Evolutionary conservation across 37 sponge, comb jelly and placozoan species (phyloP), one percentile per base, ranked within the genome.

Genomic region (Halichondria panicea): DNA sequence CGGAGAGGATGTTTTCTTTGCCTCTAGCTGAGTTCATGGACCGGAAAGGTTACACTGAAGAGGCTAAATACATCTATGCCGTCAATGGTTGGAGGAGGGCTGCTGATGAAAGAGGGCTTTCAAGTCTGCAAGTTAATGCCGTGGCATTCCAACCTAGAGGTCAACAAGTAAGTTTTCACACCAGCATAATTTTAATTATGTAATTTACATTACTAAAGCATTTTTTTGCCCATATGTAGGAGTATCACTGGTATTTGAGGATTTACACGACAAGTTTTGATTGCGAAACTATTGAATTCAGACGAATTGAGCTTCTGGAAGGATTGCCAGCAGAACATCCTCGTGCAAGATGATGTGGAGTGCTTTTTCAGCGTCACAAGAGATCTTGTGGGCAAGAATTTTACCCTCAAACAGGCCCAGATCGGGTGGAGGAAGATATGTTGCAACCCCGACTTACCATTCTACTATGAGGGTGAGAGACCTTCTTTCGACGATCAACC

Each of bases 291-390:
- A 70, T 27, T 9, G 66, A 65, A 45, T 48, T n/a, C n/a, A n/a
- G n/a, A n/a, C n/a, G n/a, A n/a, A n/a, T n/a, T n/a, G n/a, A n/a
- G n/a, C n/a, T n/a, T n/a, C n/a, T n/a, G n/a, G n/a, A n/a, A n/a
- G n/a, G n/a, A n/a, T n/a, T n/a, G n/a, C n/a, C n/a, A n/a, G 30
- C 63, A 30, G 74, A 81, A 62, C 73, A 81, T 60, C 82, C 74
- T 12, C 22, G 82, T n/a, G 64, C 82, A 2, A 72, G 82, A 81
- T 63, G 74, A 81, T 50, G 55, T 72, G 6, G 74, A 81, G 32
- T 81, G 74, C 21, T 80, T 80, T 36, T 72, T 72, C 43, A 72
- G 73, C 40, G 56, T 72, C 0, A 36, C 44, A 39, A 19, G 66
- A 3, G 82, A 78, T 61, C 15, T 4, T 3, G 36, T 81, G 21